These are phyloP conservation scores for Uropsilus gracilis DNA, from an alignment of 2,113 vertebrate species.

Conservation along the genomic window DNA sequence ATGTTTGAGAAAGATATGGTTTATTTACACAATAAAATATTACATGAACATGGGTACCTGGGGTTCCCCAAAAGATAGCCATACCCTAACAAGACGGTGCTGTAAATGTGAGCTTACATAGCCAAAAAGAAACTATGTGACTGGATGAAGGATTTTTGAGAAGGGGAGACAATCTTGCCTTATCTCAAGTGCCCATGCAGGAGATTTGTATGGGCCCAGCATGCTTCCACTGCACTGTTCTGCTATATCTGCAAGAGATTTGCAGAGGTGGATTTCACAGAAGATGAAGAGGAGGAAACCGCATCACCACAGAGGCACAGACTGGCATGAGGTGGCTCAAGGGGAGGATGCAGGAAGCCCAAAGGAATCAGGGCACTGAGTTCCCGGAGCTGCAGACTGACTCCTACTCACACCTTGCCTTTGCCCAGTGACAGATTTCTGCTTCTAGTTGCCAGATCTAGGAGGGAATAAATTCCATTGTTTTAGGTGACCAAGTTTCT, in stretches of 20 bases:
- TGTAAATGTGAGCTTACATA: not conserved
- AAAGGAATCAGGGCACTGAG: not conserved
- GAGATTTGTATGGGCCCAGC: no score
- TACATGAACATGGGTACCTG: not conserved
- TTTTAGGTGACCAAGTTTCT: not conserved
- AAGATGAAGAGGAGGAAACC: not conserved
- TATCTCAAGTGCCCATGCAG: not conserved
- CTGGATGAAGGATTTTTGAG: not conserved
- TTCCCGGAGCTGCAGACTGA: fast-evolving
- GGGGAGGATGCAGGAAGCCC: not conserved
- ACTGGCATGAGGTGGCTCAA: fast-evolving
- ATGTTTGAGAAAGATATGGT: no score
- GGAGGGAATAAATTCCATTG: not conserved
- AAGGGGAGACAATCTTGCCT: not conserved
- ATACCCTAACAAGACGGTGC: not conserved
- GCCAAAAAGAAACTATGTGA: not conserved
- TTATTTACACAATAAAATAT: no score
- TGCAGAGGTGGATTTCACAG: not conserved
- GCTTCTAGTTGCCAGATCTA: not conserved
- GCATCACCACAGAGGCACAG: not conserved
- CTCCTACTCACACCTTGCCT: not conserved
- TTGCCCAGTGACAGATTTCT: not conserved
- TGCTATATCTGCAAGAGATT: no score
- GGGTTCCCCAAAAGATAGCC: not conserved
- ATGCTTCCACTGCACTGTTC: no score